Evolutionary conservation across 2,888 invertebrate genomes (phyloP).

Genomic region (Torymus aiolomorphi): DNA sequence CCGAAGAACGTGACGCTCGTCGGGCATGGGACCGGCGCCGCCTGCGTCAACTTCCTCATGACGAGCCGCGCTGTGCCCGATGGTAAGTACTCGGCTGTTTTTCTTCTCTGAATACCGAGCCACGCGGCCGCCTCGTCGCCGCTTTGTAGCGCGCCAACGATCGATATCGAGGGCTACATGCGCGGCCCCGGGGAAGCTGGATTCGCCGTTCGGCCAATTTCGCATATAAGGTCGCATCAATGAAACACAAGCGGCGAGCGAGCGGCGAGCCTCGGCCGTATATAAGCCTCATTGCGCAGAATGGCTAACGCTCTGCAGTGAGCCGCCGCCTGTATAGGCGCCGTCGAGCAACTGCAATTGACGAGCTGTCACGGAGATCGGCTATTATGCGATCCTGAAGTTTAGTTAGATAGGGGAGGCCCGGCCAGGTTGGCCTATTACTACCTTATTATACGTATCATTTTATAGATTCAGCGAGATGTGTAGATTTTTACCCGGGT

Average conservation of each 20-base stretch:
- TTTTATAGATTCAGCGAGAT: no score
- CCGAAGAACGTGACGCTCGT: conserved; percentile 93
- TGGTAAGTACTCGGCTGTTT: conserved; percentile 79
- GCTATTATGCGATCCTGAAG: no score
- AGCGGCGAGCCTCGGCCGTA: not conserved
- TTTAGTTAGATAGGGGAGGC: no score
- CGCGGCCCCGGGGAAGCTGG: not conserved
- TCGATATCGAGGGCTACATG: not conserved
- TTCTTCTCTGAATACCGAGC: no score
- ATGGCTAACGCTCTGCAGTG: conserved; percentile 20
- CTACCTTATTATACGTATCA: no score
- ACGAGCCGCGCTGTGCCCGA: conserved; percentile 95
- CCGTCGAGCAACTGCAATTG: not conserved
- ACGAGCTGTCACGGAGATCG: no score
- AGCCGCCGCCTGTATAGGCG: no score
- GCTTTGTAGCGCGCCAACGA: conserved; percentile 1
- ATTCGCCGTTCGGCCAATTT: not conserved
- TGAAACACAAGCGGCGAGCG: conserved; percentile 24
- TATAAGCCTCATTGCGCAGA: conserved; percentile 22
- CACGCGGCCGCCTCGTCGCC: no score
- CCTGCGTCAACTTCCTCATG: conserved; percentile 95
- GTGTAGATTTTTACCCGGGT: no score
- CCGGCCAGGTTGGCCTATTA: no score
- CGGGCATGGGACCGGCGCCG: conserved; percentile 97
- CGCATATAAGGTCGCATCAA: conserved; percentile 36